phyloP scores from a whole-genome alignment of 2,888 invertebrate genomes.

The Phyto melanocephala region DNA sequence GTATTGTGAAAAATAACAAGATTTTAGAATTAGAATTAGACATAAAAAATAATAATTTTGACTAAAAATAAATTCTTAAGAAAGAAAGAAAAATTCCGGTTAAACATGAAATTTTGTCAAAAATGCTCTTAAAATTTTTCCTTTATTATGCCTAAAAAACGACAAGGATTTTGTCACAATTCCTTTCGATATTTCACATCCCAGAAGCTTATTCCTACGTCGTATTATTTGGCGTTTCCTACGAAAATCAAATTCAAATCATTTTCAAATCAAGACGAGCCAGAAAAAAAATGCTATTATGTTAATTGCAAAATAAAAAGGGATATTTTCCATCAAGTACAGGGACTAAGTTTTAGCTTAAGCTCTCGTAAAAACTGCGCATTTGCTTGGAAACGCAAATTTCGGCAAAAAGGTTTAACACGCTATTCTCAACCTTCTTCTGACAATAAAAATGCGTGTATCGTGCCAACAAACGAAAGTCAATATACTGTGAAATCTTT shows the following conservation, averaged over 20 bases:
- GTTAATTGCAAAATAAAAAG: conserved; percentile 63
- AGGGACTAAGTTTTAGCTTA: conserved; percentile 66
- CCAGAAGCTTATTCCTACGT: not conserved
- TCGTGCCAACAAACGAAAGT: conserved; percentile 52
- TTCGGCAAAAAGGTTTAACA: conserved; percentile 25
- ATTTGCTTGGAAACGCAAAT: conserved; percentile 69
- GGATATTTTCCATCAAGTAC: conserved; percentile 66
- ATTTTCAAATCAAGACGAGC: not conserved
- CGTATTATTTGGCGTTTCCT: conserved; percentile 12
- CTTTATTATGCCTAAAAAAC: conserved; percentile 50
- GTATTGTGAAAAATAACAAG: not conserved
- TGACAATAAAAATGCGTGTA: conserved; percentile 10
- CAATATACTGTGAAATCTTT: conserved; percentile 49
- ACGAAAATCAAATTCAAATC: not conserved
- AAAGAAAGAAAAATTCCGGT: not conserved
- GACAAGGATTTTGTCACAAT: not conserved
- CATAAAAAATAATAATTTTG: not conserved
- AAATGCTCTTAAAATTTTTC: not conserved
- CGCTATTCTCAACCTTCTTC: not conserved
- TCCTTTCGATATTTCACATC: not conserved
- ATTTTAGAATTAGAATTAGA: too few relatives aligned
- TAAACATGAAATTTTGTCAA: conserved; percentile 8
- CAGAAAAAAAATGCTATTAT: not conserved
- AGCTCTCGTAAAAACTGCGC: conserved; percentile 63
- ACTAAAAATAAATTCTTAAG: not conserved